Evolutionary conservation across 2,888 invertebrate genomes (phyloP), one percentile per base, ranked within the genome.

Genomic region (Eilema sororculum): DNA sequence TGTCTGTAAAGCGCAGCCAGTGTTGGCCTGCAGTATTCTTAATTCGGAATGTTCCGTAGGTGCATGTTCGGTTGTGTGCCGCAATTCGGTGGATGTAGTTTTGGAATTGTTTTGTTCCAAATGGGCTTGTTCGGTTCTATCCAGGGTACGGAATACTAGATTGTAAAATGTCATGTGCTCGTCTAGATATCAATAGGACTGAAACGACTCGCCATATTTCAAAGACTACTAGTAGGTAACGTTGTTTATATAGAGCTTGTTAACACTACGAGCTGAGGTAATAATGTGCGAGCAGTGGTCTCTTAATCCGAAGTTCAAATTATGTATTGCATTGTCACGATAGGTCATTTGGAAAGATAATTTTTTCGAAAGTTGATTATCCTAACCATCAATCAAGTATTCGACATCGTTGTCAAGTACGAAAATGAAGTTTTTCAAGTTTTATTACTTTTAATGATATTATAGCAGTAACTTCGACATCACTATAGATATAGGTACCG

Each of bases 1-100:
- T 86, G 82, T 82, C 79, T 66, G 72, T 65, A 67, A 69, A 75
- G 69, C 69, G 71, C 74, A 72, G 70, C 69, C 64, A 67, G 78
- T 61, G 77, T 61, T 67, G 67, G 20, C 60, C 72, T 64, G 57
- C 37, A 65, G 20, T 61, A 71, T 64, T 68, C 68, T 58, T 58
- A 52, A 46, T 33, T 25, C 61, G 57, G 58, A 68, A 72, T 71
- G 68, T 74, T 65, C 67, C 59, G 20, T 52, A 62, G n/a, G 68
- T 65, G 61, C 52, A 69, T 71, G 74, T 72, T 68, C 61, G 25
- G 61, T 60, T 71, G 25, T 30, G 58, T 60, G 69, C 25, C 33
- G 37, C 52, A 59, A 33, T 25, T 65, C 69, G 33, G 41, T 58
- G 28, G 46, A 33, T 28, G 13, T 4, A 58, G 72, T 61, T 68